Evolutionary conservation across 2,797 vertebrate genomes (phyloP).

Genomic region (Girardinus metallicus): DNA sequence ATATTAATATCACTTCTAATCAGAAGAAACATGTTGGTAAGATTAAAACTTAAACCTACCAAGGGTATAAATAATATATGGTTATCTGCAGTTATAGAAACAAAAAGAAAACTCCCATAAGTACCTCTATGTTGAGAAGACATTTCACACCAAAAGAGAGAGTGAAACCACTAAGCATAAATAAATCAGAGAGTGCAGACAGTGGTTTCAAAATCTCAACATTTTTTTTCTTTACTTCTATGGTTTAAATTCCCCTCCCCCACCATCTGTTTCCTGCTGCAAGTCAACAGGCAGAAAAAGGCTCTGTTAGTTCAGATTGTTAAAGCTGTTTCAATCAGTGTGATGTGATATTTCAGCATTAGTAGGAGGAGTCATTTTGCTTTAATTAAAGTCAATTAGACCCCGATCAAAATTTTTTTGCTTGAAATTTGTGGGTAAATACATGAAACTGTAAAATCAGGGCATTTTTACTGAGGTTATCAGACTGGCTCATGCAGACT

Average conservation of each 20-base stretch:
- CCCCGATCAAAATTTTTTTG: accelerated
- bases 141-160: background rate
- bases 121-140: background rate
- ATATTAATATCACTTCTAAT: background rate
- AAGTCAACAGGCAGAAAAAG: background rate
- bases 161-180: background rate
- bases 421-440: background rate
- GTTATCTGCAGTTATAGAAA: background rate
- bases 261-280: background rate
- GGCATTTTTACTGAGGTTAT: background rate
- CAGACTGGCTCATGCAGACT: background rate
- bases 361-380: background rate
- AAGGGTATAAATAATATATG: background rate
- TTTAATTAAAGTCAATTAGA: background rate
- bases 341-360: background rate
- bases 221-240: no score
- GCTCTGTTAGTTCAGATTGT: background rate
- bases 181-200: background rate
- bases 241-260: background rate
- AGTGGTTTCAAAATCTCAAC: background rate
- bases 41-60: background rate
- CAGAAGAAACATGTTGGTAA: background rate
- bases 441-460: background rate
- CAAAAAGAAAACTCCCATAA: background rate
- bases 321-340: background rate